These are phyloP conservation scores for Chelon labrosus DNA, from an alignment of 2,797 vertebrate species.

Conservation along the genomic window DNA sequence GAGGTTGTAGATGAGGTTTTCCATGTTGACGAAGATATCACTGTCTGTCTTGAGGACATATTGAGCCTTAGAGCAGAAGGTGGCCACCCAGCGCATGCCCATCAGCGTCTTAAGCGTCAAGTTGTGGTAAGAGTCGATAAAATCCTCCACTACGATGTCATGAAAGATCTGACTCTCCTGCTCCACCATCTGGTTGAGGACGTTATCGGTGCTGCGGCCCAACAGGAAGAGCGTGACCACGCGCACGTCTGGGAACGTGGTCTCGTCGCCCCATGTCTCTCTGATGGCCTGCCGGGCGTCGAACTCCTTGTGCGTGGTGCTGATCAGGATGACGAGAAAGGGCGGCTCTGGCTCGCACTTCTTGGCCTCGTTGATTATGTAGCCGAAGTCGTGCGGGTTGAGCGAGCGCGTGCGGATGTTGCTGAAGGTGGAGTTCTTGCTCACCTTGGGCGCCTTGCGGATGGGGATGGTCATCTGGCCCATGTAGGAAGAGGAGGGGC, in stretches of 20 bases:
- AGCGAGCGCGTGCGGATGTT: conserved; percentile 97
- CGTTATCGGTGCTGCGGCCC: conserved; percentile 90
- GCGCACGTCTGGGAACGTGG: conserved; percentile 91
- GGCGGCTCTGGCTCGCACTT: conserved; percentile 92
- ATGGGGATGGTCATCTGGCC: conserved; percentile 88
- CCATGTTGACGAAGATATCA: conserved; percentile 99
- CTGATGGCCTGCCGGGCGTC: conserved; percentile 97
- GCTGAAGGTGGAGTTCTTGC: conserved; percentile 91
- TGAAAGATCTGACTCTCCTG: conserved; percentile 99
- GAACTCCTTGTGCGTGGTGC: conserved; percentile 98
- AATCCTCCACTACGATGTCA: conserved; percentile 97
- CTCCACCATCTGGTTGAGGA: conserved; percentile 98
- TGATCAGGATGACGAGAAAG: conserved; percentile 97
- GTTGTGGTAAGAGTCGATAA: conserved; percentile 98
- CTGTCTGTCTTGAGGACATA: conserved; percentile 99
- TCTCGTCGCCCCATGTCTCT: conserved; percentile 98
- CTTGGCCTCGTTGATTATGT: conserved; percentile 94
- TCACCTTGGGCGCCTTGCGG: conserved; percentile 81
- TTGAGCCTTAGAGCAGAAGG: conserved; percentile 93
- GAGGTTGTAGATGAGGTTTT: conserved; percentile 97
- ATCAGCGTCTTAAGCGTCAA: conserved; percentile 98
- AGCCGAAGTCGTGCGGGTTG: conserved; percentile 96
- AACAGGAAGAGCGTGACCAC: conserved; percentile 94
- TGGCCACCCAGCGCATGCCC: conserved; percentile 99
- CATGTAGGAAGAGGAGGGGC: conserved; percentile 91